These are phyloP conservation scores for Eumaeus atala DNA, from an alignment of 1,140 invertebrate genomes.

Conservation along the genomic window DNA sequence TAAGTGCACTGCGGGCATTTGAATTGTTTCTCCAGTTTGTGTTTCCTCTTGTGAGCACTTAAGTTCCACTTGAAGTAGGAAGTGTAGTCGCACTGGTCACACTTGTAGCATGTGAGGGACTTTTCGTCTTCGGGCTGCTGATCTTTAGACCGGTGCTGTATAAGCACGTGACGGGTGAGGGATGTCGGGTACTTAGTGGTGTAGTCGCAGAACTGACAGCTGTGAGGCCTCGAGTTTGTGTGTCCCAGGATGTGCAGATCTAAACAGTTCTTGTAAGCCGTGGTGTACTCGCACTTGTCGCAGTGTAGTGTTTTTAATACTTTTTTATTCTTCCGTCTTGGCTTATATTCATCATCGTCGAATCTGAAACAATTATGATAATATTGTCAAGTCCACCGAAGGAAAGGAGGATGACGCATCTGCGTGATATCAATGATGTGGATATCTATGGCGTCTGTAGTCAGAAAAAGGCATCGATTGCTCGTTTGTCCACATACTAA, in stretches of 20 bases:
- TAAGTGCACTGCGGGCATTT: conserved; percentile 41
- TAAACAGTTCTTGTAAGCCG: conserved; percentile 57
- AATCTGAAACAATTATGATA: not conserved
- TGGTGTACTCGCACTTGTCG: conserved; percentile 57
- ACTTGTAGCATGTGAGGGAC: conserved; percentile 22
- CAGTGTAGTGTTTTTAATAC: conserved; percentile 37
- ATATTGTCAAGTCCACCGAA: not conserved
- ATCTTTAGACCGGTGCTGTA: conserved; percentile 30
- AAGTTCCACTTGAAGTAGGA: conserved; percentile 45
- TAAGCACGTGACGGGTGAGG: conserved; percentile 33
- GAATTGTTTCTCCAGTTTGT: conserved; percentile 40
- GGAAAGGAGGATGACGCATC: too few relatives aligned
- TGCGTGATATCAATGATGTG: too few relatives aligned
- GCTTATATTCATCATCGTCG: conserved; percentile 4
- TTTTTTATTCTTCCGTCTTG: conserved; percentile 21
- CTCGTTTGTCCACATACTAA: too few relatives aligned
- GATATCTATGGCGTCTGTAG: too few relatives aligned
- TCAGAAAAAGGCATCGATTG: too few relatives aligned
- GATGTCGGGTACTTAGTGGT: conserved; percentile 37
- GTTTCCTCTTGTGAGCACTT: conserved; percentile 43
- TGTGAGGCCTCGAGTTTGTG: conserved; percentile 24
- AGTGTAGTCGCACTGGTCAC: conserved; percentile 39
- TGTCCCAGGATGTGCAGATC: conserved; percentile 45
- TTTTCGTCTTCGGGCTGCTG: conserved; percentile 15
- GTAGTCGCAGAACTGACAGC: conserved; percentile 34